phyloP scores from a whole-genome alignment of 2,113 vertebrate genomes.

The Nipponia nippon region DNA sequence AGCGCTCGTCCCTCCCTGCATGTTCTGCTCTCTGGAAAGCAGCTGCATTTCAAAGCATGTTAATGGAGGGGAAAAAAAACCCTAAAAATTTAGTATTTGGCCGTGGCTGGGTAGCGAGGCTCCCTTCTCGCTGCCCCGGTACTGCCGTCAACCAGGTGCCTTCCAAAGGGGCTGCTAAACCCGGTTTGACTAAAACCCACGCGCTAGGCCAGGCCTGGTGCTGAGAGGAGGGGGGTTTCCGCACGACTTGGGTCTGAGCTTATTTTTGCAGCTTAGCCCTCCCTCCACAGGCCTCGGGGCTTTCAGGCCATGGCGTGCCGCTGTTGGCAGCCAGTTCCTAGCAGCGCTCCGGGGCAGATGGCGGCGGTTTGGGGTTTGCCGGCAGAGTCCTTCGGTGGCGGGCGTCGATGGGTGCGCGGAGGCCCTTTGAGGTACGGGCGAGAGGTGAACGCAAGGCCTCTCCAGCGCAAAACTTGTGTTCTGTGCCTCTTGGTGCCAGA shows the following conservation, averaged over 20 bases:
- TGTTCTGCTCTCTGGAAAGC: background rate
- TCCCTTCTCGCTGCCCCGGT: background rate
- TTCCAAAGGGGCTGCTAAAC: no score
- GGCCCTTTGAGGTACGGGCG: no score
- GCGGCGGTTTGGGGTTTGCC: background rate
- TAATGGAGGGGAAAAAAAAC: accelerated
- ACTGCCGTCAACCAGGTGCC: no score
- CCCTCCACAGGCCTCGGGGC: no score
- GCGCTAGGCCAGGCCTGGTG: no score
- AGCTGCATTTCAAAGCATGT: background rate
- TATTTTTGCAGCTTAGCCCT: no score
- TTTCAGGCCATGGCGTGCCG: no score
- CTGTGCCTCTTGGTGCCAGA: background rate
- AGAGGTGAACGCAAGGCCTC: no score
- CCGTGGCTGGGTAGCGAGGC: no score
- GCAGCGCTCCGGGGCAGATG: accelerated
- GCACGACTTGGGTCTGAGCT: no score
- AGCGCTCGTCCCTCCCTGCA: background rate
- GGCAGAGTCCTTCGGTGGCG: background rate
- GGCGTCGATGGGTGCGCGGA: no score
- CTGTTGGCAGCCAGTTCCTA: background rate
- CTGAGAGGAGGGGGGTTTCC: no score
- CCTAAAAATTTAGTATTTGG: background rate
- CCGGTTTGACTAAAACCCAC: background rate
- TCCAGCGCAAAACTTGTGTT: background rate